A percentile compares a stretch with the other conserved stretches of the same genome.
These are phyloP conservation scores for Epirrhoe tristata DNA, from an alignment of 2,888 invertebrate genomes.

Conservation along the genomic window DNA sequence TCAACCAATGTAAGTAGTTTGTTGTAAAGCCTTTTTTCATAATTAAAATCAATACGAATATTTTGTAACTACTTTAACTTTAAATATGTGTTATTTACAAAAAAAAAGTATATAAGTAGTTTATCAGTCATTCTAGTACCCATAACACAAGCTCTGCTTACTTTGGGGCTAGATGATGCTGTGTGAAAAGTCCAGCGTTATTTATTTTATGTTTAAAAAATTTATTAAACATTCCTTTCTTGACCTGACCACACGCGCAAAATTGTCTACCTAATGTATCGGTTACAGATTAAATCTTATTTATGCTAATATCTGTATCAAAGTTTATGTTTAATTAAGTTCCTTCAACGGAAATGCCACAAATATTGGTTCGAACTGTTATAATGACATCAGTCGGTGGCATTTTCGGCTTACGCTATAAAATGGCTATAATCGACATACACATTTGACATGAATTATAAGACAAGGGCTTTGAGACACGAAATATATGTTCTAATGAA, in stretches of 20 bases:
- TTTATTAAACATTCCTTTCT: constrained; percentile 17
- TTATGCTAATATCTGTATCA: constrained; percentile 72
- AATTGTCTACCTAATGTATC: constrained; percentile 69
- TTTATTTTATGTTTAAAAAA: constrained; percentile 6
- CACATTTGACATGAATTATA: no score
- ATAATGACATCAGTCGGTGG: constrained; percentile 51
- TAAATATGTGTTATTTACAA: no score
- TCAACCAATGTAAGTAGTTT: not conserved
- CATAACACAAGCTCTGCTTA: no score
- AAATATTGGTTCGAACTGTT: constrained; percentile 51
- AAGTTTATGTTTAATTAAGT: constrained; percentile 69
- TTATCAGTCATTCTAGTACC: no score
- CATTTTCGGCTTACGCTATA: not conserved
- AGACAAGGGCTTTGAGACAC: no score
- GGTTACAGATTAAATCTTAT: constrained; percentile 72
- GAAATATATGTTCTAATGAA: no score
- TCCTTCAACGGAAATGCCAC: constrained; percentile 79
- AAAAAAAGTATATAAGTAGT: no score
- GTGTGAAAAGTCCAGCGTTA: no score
- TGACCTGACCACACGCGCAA: constrained; percentile 60
- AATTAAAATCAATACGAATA: no score
- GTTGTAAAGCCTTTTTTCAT: not conserved
- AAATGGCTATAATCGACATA: no score
- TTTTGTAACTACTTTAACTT: no score
- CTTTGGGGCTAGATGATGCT: no score